phyloP scores from a whole-genome alignment of 2,113 vertebrate species.

The Pseudorectes ferrugineus region DNA sequence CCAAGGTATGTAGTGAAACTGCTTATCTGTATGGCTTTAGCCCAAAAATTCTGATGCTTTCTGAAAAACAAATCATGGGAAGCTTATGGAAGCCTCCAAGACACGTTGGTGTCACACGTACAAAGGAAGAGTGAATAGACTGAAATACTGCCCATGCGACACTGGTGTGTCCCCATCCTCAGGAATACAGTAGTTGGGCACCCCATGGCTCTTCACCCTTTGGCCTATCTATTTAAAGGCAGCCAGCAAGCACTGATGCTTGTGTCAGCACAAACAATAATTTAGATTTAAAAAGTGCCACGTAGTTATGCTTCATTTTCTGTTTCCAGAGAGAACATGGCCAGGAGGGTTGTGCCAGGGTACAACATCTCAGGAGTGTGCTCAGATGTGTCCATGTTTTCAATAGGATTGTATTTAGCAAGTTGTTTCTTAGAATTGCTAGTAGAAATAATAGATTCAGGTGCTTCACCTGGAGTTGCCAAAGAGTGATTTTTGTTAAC shows the following conservation, averaged over 20 bases:
- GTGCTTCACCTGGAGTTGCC: background rate
- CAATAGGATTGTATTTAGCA: background rate
- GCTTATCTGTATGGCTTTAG: background rate
- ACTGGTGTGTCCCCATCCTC: background rate
- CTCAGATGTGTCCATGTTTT: rapidly evolving
- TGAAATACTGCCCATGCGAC: rapidly evolving
- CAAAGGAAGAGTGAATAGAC: background rate
- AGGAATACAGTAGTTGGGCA: background rate
- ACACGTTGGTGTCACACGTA: background rate
- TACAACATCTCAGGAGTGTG: background rate
- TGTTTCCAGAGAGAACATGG: background rate
- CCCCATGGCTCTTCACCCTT: no score
- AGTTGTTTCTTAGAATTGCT: background rate
- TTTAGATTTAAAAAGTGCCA: background rate
- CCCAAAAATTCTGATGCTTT: background rate
- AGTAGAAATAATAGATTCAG: background rate
- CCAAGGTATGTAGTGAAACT: background rate
- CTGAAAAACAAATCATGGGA: background rate
- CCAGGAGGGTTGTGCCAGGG: background rate
- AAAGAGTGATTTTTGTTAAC: background rate
- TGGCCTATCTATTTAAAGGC: background rate
- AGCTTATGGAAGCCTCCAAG: background rate
- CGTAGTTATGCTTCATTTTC: background rate
- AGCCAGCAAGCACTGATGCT: background rate
- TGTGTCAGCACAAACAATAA: background rate